Evolutionary conservation across 2,888 invertebrate species (phyloP).

Genomic region (Caenorhabditis uteleia): DNA sequence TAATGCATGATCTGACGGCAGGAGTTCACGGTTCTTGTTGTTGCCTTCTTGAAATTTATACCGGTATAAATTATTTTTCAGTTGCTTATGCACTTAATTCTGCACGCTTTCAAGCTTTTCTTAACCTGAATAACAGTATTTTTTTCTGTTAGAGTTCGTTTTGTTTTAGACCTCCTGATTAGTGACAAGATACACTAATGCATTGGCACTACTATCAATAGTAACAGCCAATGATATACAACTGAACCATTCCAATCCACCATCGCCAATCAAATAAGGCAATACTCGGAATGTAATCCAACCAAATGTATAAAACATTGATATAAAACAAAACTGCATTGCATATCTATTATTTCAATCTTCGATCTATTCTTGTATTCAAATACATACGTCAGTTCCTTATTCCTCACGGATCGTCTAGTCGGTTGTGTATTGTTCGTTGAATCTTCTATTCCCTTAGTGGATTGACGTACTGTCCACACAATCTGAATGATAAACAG

Average conservation of each 20-base stretch:
- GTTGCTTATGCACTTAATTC: no score
- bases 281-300: slow-evolving; percentile 50
- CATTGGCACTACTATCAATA: slow-evolving; percentile 48
- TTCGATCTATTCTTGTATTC: no score
- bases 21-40: no score
- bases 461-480: slow-evolving; percentile 24
- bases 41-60: no score
- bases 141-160: no score
- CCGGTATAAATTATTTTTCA: no score
- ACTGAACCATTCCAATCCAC: slow-evolving; percentile 34
- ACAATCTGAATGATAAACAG: slow-evolving; percentile 11
- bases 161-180: slow-evolving; percentile 45
- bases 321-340: slow-evolving; percentile 48
- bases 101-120: no score
- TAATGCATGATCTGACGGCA: no score
- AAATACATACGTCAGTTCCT: slow-evolving; percentile 25
- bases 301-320: slow-evolving; percentile 42
- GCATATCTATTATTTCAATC: no score
- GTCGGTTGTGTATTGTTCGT: slow-evolving; percentile 6
- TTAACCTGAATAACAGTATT: no score
- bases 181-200: slow-evolving; percentile 39
- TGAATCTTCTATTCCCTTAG: slow-evolving; percentile 14
- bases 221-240: slow-evolving; percentile 36
- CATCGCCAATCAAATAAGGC: slow-evolving; percentile 33
- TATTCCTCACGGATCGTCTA: slow-evolving; percentile 12